Base-by-base conservation (phyloP, 2,113 vertebrate genomes). In the Proterorhinus semilunaris region DNA sequence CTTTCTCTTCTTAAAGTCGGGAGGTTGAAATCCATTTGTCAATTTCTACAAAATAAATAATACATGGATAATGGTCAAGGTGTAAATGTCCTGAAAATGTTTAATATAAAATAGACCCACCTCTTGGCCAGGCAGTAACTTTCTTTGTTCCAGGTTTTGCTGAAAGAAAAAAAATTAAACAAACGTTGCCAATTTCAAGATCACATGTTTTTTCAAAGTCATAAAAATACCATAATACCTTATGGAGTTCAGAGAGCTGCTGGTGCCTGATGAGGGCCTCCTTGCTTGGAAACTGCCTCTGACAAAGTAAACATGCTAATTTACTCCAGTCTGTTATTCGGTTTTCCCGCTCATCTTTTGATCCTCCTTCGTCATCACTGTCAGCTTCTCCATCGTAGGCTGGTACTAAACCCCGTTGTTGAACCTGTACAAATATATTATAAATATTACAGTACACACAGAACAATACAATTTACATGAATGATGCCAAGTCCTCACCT, bases 211-310 rank as follows among this genome's bases (percentile, higher is more conserved):
- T 13, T 51, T 51, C 2, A 51, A 3, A 6, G 11, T 13, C 4
- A 13, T 51, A 16, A 2, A 0, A 5, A 63, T 10, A 69, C 8
- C 47, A 17, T 72, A 42, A 78, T 68, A 97, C 96, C 92, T 96
- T 95, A 76, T 97, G 96, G 6, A 97, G 93, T 62, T 95, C 95
- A 0, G 95, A 96, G 47, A 97, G 94, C 91, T 96, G 95, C 87
- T 96, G 95, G 81, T 97, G 96, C 36, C 95, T 86, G 72, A 95
- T 93, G 5, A 96, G 93, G 0, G 95, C 94, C 65, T 96, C 96
- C 76, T 96, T 97, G 89, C 94, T 96, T 67, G 96, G 95, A 71
- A 97, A 97, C 87, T 96, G 95, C 69, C 96, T 92, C 66, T 95
- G 89, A 82, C 96, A 97, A 21, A 97, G 92, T 62, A 97, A 87